A percentile compares a stretch with the other conserved stretches of the same genome.
phyloP scores from a whole-genome alignment of 2,797 vertebrate species.

The Esox lucius region DNA sequence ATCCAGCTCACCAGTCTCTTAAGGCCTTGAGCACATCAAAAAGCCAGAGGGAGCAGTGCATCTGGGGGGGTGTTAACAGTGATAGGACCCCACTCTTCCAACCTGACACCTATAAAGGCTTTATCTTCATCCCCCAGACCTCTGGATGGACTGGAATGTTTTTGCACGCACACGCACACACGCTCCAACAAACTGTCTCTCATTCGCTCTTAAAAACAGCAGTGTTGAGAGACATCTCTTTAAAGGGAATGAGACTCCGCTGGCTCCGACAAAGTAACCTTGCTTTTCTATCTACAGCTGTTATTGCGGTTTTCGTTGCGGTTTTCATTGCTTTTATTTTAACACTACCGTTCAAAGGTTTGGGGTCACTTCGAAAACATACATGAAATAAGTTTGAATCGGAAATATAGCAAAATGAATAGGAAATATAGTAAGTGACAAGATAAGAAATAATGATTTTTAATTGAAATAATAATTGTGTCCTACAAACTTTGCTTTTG shows the following conservation, averaged over 20 bases:
- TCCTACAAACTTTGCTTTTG: too few species aligned
- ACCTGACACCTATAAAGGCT: conserved; percentile 47
- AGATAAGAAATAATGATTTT: too few species aligned
- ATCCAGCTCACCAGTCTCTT: conserved; percentile 17
- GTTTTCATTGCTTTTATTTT: too few species aligned
- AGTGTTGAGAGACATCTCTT: neutral
- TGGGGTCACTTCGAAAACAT: too few species aligned
- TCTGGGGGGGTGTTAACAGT: conserved; percentile 9
- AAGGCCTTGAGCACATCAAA: conserved; percentile 24
- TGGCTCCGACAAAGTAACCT: neutral
- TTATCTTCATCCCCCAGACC: conserved; percentile 49
- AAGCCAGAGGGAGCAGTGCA: conserved; percentile 11
- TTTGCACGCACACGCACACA: conserved; percentile 7
- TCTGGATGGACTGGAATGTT: conserved; percentile 17
- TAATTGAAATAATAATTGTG: too few species aligned
- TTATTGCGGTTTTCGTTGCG: neutral
- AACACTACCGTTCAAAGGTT: too few species aligned
- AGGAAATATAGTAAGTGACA: too few species aligned
- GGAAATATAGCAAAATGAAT: too few species aligned
- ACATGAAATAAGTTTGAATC: too few species aligned
- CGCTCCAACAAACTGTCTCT: conserved; percentile 15
- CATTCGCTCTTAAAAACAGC: conserved; percentile 1
- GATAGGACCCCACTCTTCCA: conserved; percentile 14
- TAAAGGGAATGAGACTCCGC: neutral
- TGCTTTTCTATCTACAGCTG: conserved; percentile 9